Conservation (phyloP, 2,888 invertebrate species). For the Parnassius apollo region DNA sequence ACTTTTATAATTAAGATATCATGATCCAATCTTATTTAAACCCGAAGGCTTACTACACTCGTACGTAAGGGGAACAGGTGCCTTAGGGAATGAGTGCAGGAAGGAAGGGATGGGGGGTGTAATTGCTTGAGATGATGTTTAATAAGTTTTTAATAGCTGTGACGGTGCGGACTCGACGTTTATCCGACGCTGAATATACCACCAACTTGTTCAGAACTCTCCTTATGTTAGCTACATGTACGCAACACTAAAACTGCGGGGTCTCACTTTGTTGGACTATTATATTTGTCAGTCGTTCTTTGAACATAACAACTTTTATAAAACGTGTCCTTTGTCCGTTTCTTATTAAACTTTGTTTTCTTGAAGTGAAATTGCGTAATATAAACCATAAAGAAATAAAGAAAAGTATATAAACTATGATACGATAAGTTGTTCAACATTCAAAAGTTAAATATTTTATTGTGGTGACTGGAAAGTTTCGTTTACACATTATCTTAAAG, state of each 20-base stretch:
- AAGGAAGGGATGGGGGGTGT: conserved; percentile 54
- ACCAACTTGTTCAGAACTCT: conserved; percentile 43
- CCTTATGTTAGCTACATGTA: conserved; percentile 13
- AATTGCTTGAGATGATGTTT: conserved; percentile 85
- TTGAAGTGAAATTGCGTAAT: neutral
- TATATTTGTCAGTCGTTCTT: conserved; percentile 13
- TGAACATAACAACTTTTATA: conserved; percentile 1
- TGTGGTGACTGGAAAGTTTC: no score
- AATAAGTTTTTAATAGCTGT: conserved; percentile 85
- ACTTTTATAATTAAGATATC: conserved; percentile 17
- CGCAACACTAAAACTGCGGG: neutral
- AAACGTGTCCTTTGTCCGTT: neutral
- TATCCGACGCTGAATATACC: conserved; percentile 61
- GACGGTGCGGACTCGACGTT: conserved; percentile 64
- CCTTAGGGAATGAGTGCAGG: conserved; percentile 34
- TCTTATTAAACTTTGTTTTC: neutral
- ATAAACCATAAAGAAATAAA: no score
- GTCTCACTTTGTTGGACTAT: conserved; percentile 10
- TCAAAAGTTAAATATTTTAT: no score
- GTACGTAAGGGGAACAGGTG: conserved; percentile 22
- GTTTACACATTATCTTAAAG: no score
- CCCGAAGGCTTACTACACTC: conserved; percentile 18
- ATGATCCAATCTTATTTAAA: conserved; percentile 32
- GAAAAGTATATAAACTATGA: no score
- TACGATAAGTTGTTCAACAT: no score